These are phyloP conservation scores for Elaphurus davidianus DNA, from an alignment of 2,113 vertebrate genomes.

Conservation along the genomic window DNA sequence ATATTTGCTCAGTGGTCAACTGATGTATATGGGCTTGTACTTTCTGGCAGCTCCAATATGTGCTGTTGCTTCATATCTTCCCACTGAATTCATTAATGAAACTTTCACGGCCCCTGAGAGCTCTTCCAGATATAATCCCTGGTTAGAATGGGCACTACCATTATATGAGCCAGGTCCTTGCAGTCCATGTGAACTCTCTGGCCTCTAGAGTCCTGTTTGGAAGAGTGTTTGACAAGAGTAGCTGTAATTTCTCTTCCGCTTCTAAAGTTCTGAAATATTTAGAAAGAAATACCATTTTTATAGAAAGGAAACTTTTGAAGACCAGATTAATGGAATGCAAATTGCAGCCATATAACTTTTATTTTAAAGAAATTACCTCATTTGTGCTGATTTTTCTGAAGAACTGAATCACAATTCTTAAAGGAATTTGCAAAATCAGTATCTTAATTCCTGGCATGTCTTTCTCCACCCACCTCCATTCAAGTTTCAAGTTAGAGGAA, in stretches of 20 bases:
- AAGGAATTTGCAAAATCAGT: constrained; percentile 62
- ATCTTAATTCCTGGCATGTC: constrained; percentile 60
- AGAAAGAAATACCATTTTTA: constrained; percentile 42
- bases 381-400: constrained; percentile 53
- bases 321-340: constrained; percentile 66
- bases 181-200: neutral
- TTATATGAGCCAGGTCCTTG: neutral
- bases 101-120: neutral
- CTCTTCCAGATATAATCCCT: neutral
- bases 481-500: constrained; percentile 57
- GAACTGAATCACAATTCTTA: constrained; percentile 63
- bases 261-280: constrained; percentile 39
- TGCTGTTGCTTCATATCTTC: neutral
- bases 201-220: neutral
- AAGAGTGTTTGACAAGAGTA: neutral
- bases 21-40: neutral
- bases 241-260: constrained; percentile 18
- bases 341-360: constrained; percentile 60
- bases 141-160: neutral
- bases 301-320: constrained; percentile 52
- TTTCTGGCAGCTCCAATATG: neutral
- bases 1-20: neutral
- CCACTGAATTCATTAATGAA: neutral
- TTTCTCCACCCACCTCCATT: constrained; percentile 69
- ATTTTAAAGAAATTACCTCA: constrained; percentile 68